Conservation (phyloP, 2,797 vertebrate genomes). For the Brotogeris chrysoptera region DNA sequence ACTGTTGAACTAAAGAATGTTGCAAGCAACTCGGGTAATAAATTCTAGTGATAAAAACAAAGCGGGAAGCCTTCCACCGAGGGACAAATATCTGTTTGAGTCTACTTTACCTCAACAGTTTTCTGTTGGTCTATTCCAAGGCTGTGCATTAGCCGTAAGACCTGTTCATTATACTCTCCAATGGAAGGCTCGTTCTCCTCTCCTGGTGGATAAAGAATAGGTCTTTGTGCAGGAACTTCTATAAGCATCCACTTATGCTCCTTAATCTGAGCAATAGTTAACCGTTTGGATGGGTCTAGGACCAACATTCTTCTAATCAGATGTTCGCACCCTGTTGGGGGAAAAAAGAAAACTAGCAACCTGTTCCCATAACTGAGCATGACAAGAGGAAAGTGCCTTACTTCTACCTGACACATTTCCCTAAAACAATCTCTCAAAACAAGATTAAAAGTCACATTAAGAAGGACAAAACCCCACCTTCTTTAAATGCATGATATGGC, state of each 20-base stretch:
- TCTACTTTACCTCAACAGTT: constrained; percentile 88
- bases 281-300: constrained; percentile 92
- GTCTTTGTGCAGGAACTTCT: constrained; percentile 89
- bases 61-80: not conserved
- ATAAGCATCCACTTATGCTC: constrained; percentile 98
- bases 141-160: constrained; percentile 96
- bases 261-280: constrained; percentile 94
- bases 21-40: not conserved
- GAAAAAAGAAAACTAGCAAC: not conserved
- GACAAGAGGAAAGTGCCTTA: not conserved
- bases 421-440: not conserved
- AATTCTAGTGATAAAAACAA: not conserved
- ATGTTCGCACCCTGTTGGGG: constrained; percentile 90
- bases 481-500: not conserved
- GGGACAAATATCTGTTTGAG: not conserved
- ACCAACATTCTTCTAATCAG: constrained; percentile 97
- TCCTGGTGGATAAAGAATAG: constrained; percentile 86
- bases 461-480: not conserved
- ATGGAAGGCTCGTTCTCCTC: constrained; percentile 82
- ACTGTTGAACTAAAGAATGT: not conserved
- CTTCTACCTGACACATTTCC: not conserved
- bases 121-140: constrained; percentile 98
- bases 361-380: not conserved
- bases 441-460: not conserved
- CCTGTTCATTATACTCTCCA: constrained; percentile 95